phyloP scores from a whole-genome alignment of 2,113 vertebrate genomes.

The Chrysochloris asiatica region DNA sequence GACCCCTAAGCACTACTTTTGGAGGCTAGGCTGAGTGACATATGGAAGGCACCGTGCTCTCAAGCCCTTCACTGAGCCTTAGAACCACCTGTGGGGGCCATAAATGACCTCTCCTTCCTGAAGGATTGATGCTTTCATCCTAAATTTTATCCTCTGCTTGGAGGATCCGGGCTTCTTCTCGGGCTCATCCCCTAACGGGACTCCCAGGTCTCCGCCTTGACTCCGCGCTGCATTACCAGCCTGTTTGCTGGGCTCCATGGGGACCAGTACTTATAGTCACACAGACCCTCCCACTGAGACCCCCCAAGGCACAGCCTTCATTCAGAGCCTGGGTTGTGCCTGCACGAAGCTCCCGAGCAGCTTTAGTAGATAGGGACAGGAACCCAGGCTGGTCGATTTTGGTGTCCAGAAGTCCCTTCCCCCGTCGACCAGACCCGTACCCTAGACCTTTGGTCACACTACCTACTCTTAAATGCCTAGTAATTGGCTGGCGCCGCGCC shows the following conservation, averaged over 20 bases:
- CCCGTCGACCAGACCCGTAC: accelerated
- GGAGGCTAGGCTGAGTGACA: neutral
- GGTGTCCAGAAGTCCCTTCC: neutral
- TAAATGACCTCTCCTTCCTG: accelerated
- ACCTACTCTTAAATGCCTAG: constrained; percentile 49
- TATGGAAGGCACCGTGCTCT: no score
- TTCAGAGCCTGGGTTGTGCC: accelerated
- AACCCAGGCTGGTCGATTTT: neutral
- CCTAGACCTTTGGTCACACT: neutral
- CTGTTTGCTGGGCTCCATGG: neutral
- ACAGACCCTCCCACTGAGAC: neutral
- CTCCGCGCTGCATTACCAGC: no score
- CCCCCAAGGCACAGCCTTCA: neutral
- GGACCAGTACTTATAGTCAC: neutral
- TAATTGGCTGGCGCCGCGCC: constrained; percentile 75
- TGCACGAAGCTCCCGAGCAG: neutral
- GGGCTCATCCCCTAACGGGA: accelerated
- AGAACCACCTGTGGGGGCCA: neutral
- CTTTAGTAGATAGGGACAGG: neutral
- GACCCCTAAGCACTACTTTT: no score
- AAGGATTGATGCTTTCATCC: neutral
- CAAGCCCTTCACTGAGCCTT: neutral
- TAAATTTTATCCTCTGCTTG: neutral
- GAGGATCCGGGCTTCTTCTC: neutral
- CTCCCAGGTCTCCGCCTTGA: accelerated